Base-by-base conservation (phyloP, 2,888 invertebrate genomes). In the Schrankia costaestrigalis region DNA sequence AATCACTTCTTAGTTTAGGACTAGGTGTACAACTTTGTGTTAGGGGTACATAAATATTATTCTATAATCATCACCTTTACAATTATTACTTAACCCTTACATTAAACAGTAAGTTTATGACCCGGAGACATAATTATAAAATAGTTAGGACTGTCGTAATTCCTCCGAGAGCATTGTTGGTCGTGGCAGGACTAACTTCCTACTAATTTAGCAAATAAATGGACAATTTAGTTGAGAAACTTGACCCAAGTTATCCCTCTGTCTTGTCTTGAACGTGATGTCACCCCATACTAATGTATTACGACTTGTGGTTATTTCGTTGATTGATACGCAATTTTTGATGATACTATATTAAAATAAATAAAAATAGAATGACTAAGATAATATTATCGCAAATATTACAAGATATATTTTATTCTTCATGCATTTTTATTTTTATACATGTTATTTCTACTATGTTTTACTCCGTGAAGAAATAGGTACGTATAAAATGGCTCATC, bases 121-220 rank as follows among this genome's bases (percentile, higher is more conserved):
- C 39, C 42, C 47, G 35, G 32, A 46, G 46, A 53, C 46, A 52
- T 46, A 56, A 66, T 54, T 63, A 55, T 50, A 63, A 61, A 61
- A 54, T 55, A 58, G 65, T 68, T 64, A 55, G 52, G 41, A 49
- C 41, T 26, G 44, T 27, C 46, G 49, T 60, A 53, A 53, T 46
- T 60, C 52, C 37, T 42, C 45, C 53, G 46, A 45, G 51, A 41
- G 35, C 32, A 23, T 39, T n/a, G 32, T 34, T 46, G 49, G 27
- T 41, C 32, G 41, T 40, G 38, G 51, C 35, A 42, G 37, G 62
- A 49, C 47, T 46, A 66, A 71, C 56, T 69, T 63, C 45, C 39
- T 48, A 56, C 66, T 66, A 66, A 70, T 70, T 70, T 60, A 56
- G 49, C 69, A 69, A 74, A 71, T 72, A 71, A 72, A 67, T 69